These are phyloP conservation scores for Actinostola sp. DNA, from an alignment of 92 coral and sea anemone species.

Conservation along the genomic window DNA sequence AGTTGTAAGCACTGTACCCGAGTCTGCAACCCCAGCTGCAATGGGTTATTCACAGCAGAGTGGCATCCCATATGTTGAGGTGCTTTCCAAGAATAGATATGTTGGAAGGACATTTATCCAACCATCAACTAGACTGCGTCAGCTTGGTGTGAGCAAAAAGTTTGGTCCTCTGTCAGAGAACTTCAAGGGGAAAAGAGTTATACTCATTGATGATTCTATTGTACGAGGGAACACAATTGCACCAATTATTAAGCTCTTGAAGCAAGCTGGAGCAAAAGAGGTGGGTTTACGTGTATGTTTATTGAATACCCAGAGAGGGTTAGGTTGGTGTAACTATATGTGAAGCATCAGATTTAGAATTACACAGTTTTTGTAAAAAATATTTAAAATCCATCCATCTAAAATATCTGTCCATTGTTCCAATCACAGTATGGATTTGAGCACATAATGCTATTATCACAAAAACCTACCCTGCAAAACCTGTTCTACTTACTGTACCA, in stretches of 20 bases:
- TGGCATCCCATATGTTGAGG: constrained; percentile 94
- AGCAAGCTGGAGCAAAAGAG: constrained; percentile 95
- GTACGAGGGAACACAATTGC: constrained; percentile 97
- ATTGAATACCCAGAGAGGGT: too few species aligned
- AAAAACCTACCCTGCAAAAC: too few species aligned
- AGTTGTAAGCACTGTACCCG: constrained; percentile 96
- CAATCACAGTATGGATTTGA: too few species aligned
- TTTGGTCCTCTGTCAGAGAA: constrained; percentile 96
- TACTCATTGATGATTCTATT: constrained; percentile 93
- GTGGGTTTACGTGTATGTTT: constrained; percentile 22
- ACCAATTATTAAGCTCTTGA: constrained; percentile 85
- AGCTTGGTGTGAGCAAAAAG: constrained; percentile 93
- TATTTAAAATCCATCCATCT: too few species aligned
- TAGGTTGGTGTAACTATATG: too few species aligned
- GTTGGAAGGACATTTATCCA: constrained; percentile 98
- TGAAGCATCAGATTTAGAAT: too few species aligned
- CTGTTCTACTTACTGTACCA: too few species aligned
- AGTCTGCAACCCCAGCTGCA: constrained; percentile 98
- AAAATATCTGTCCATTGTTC: too few species aligned
- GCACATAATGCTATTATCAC: too few species aligned
- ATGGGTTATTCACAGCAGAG: constrained; percentile 76
- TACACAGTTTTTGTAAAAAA: too few species aligned
- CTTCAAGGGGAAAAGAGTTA: constrained; percentile 84
- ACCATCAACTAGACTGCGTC: constrained; percentile 85
- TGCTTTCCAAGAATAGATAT: constrained; percentile 93